These are phyloP conservation scores for Spea hammondii DNA, from an alignment of 2,797 vertebrate genomes.

Conservation along the genomic window DNA sequence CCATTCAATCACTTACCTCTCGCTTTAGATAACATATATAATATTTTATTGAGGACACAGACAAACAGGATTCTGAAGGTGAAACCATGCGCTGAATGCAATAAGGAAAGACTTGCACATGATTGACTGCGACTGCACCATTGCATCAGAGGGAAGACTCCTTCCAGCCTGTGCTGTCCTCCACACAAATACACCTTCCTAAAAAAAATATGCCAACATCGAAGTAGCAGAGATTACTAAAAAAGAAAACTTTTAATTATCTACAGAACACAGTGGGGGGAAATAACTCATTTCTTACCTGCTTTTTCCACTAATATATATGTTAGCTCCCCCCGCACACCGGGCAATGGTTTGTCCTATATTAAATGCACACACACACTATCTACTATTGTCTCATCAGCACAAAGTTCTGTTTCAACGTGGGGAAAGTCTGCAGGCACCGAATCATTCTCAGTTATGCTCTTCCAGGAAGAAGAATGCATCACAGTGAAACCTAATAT, in stretches of 20 bases:
- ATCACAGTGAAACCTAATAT: constrained; percentile 44
- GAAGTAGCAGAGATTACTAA: background rate
- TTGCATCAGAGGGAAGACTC: constrained; percentile 63
- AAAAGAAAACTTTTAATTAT: background rate
- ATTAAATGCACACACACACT: constrained; percentile 78
- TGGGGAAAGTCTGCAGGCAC: constrained; percentile 66
- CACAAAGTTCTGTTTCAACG: constrained; percentile 80
- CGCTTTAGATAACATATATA: constrained; percentile 34
- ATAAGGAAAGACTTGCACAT: constrained; percentile 74
- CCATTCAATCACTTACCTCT: constrained; percentile 55
- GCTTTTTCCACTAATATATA: constrained; percentile 36
- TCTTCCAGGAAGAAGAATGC: constrained; percentile 44
- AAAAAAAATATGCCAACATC: background rate
- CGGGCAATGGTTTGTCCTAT: constrained; percentile 68
- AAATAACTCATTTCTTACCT: background rate
- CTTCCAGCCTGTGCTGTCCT: constrained; percentile 22
- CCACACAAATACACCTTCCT: background rate
- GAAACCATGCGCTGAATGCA: constrained; percentile 82
- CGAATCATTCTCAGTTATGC: constrained; percentile 57
- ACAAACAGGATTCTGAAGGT: constrained; percentile 73
- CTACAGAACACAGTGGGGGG: background rate
- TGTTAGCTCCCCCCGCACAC: constrained; percentile 62
- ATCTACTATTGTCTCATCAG: constrained; percentile 84
- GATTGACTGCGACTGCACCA: constrained; percentile 83
- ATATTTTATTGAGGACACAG: constrained; percentile 61